Percentiles rank a stretch among this genome's conserved stretches.
Evolutionary conservation across 2,113 vertebrate genomes (phyloP).

Genomic region (Tachuris rubrigastra): DNA sequence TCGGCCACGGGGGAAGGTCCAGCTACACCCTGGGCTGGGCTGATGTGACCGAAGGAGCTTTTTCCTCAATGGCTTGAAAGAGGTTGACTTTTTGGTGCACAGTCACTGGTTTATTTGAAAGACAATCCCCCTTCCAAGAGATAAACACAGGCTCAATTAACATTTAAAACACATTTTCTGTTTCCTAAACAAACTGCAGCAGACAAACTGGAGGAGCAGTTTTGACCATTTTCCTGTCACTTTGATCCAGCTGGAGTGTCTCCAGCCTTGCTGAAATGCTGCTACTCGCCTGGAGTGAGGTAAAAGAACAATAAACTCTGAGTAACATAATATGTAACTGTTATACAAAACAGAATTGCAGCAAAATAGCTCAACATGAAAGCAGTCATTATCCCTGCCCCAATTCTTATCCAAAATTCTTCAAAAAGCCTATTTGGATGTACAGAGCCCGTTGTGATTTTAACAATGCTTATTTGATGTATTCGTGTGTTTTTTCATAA

Average conservation of each 20-base stretch:
- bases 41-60: not conserved
- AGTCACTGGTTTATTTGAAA: conserved; percentile 28
- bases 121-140: conserved; percentile 19
- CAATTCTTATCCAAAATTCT: not conserved
- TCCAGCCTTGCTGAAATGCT: conserved; percentile 47
- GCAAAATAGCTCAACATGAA: conserved; percentile 39
- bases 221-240: conserved; percentile 14
- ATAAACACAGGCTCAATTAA: conserved; percentile 57
- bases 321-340: conserved; percentile 35
- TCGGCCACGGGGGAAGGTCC: not conserved
- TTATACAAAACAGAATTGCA: conserved; percentile 13
- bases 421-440: not conserved
- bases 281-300: conserved; percentile 55
- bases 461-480: not conserved
- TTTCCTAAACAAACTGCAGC: conserved; percentile 54
- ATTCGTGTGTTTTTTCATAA: not conserved
- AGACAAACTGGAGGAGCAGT: conserved; percentile 45
- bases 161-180: conserved; percentile 53
- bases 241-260: conserved; percentile 61
- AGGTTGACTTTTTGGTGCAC: not conserved
- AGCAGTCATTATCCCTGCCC: not conserved
- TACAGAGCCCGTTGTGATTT: not conserved
- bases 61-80: not conserved
- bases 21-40: not conserved
- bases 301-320: conserved; percentile 69